Evolutionary conservation across 2,888 invertebrate species (phyloP).

Genomic region (Dryadula phaetusa): DNA sequence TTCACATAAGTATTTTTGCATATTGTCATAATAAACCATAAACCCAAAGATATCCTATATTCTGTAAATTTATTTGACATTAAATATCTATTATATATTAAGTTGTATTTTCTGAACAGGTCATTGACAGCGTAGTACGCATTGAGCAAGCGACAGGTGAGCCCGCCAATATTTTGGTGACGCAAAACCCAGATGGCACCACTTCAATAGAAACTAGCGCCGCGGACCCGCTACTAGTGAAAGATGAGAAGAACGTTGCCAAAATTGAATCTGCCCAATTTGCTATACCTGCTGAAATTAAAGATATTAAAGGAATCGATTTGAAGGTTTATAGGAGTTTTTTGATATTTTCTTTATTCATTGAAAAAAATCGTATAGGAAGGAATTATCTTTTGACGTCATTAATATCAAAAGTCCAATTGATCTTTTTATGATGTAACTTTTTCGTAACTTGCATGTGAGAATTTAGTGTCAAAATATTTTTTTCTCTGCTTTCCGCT

Average conservation of each 20-base stretch:
- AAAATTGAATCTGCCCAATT: conserved; percentile 78
- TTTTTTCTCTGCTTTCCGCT: no score
- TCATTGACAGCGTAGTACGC: conserved; percentile 80
- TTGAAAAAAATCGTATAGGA: background rate
- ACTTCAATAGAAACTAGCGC: conserved; percentile 80
- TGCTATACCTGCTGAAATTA: conserved; percentile 76
- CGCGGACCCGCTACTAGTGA: conserved; percentile 74
- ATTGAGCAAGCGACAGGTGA: conserved; percentile 81
- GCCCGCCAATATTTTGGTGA: conserved; percentile 79
- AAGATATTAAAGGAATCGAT: conserved; percentile 80
- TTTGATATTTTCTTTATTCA: background rate
- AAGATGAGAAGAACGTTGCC: conserved; percentile 81
- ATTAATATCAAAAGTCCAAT: no score
- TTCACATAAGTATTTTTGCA: no score
- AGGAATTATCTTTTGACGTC: no score
- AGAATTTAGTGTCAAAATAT: no score
- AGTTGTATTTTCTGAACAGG: conserved; percentile 54
- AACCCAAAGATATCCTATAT: no score
- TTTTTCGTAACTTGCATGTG: no score
- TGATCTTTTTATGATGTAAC: no score
- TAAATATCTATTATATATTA: no score
- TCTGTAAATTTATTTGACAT: no score
- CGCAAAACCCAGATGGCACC: conserved; percentile 80
- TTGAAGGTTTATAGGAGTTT: conserved; percentile 66
- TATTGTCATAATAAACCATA: no score